Percentiles rank a stretch among this genome's conserved stretches.
These are phyloP conservation scores for Spilogale gracilis DNA, from an alignment of 2,113 vertebrate genomes.

Conservation along the genomic window DNA sequence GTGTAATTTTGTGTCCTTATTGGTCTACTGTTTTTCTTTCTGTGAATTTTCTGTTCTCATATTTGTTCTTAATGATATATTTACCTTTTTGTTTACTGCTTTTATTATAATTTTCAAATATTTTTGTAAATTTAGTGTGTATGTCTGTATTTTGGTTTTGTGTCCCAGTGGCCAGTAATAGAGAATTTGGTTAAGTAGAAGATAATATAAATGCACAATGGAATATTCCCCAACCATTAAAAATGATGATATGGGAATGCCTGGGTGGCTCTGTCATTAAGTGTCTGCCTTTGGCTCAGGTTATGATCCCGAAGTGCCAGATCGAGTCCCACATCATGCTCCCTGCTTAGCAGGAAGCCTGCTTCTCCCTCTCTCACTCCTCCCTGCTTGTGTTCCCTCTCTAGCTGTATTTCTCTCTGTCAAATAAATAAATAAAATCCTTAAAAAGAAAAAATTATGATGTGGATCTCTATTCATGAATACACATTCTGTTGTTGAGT, in stretches of 20 bases:
- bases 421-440: too few species aligned
- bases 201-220: not conserved
- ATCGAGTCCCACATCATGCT: fast-evolving
- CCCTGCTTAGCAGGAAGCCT: too few species aligned
- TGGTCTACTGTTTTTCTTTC: not conserved
- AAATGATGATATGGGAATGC: not conserved
- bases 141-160: not conserved
- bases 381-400: too few species aligned
- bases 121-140: not conserved
- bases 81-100: not conserved
- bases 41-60: not conserved
- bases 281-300: too few species aligned
- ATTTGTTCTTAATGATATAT: not conserved
- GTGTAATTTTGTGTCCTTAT: not conserved
- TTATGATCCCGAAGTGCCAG: too few species aligned
- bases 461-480: not conserved
- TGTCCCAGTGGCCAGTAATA: not conserved
- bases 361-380: too few species aligned
- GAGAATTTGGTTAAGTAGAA: not conserved
- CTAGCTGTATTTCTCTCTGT: too few species aligned
- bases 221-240: not conserved
- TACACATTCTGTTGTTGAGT: not conserved
- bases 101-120: not conserved
- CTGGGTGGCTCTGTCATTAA: too few species aligned
- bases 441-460: too few species aligned